Conservation (phyloP, 2,113 vertebrate genomes). For the Piprites chloris region DNA sequence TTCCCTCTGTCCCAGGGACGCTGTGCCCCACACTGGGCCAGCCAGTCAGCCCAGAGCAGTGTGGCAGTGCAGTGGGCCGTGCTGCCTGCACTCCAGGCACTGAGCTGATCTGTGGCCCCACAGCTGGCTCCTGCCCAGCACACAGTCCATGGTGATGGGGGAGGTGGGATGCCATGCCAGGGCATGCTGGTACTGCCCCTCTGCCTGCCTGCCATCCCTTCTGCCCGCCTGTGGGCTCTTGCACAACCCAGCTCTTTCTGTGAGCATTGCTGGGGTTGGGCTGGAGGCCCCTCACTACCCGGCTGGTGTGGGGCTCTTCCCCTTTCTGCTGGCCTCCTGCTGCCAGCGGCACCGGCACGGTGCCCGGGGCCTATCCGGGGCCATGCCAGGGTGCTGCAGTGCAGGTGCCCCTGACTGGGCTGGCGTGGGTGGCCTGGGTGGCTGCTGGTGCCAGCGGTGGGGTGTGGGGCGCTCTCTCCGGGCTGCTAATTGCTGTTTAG, state of each 20-base stretch:
- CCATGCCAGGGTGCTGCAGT: not conserved
- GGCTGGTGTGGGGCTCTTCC: not conserved
- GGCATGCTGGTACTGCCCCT: not conserved
- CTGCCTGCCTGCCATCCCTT: rapidly evolving
- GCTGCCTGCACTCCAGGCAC: not conserved
- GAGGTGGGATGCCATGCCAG: not conserved
- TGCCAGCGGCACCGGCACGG: rapidly evolving
- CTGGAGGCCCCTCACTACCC: not conserved
- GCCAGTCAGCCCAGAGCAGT: not conserved
- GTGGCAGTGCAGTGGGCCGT: rapidly evolving
- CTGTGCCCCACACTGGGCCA: not conserved
- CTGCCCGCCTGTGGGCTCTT: not conserved
- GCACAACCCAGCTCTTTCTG: not conserved
- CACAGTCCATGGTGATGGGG: not conserved
- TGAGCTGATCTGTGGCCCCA: rapidly evolving
- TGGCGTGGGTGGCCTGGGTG: conserved; percentile 32
- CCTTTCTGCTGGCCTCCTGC: not conserved
- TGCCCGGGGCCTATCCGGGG: not conserved
- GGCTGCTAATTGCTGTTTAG: conserved; percentile 49
- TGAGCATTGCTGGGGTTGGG: not conserved
- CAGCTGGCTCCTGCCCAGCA: not conserved
- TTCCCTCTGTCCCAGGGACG: not conserved
- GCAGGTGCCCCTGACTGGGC: not conserved
- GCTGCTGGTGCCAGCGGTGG: not conserved
- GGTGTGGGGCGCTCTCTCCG: not conserved